Evolutionary conservation across 2,888 invertebrate genomes (phyloP), one percentile per base, ranked within the genome.

Genomic region (Acleris laterana): DNA sequence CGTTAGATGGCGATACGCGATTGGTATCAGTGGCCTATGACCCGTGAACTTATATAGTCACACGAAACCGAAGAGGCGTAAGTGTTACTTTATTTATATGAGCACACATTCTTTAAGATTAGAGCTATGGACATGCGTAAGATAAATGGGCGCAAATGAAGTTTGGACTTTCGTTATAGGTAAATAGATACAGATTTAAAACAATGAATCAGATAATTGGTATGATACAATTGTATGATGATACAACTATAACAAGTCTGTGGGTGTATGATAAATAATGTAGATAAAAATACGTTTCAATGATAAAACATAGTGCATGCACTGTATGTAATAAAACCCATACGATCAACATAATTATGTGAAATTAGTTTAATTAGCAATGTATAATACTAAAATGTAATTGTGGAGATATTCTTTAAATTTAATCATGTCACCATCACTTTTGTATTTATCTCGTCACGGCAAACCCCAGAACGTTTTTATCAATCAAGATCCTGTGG

Each of bases 1-100:
- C 59, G 38, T 44, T 60, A 64, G 64, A 64, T 64, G 53, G 60
- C 55, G 64, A 60, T 64, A 64, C 16, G 59, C 44, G 64, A 64
- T 64, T 55, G 42, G 4, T 64, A 64, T 64, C 64, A 49, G 22
- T 60, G 64, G n/a, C 64, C 64, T 64, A 9, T 49, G 49, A 55
- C 49, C 55, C 55, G 20, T 55, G 59, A 64, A 55, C 64, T 28
- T 5, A n/a, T n/a, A n/a, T n/a, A n/a, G 6, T n/a, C 22, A 16
- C 4, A n/a, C 4, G 19, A 19, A 60, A 44, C 20, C 22, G 49
- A 16, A 64, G 53, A 16, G 59, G 5, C 49, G n/a, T 60, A 64
- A 25, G 42, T 48, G n/a, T 13, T 3, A 17, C 19, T 6, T 11
- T 17, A n/a, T 22, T 25, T 9, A 9, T 25, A 55, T 28, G 5